Evolutionary conservation across 2,113 vertebrate genomes (phyloP).

Genomic region (Apteryx mantelli): DNA sequence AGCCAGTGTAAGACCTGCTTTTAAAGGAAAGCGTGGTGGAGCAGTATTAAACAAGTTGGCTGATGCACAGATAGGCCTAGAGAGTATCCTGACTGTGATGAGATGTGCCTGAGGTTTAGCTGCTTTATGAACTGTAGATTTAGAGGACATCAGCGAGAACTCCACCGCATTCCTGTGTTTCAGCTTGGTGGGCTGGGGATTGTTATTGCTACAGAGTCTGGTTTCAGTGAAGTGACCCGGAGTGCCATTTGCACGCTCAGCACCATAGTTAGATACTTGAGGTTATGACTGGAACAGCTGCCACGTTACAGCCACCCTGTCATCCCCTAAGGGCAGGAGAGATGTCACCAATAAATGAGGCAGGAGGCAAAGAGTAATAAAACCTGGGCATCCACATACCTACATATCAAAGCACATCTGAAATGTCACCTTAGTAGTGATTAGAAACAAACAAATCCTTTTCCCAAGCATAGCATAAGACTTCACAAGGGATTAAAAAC

Average conservation of each 20-base stretch:
- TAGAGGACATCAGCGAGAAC: background rate
- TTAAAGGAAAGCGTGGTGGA: background rate
- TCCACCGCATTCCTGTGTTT: accelerated
- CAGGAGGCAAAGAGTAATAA: background rate
- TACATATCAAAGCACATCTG: background rate
- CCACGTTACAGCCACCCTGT: background rate
- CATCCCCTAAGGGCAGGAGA: background rate
- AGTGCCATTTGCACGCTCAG: background rate
- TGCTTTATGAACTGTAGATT: background rate
- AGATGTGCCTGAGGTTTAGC: background rate
- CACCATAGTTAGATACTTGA: background rate
- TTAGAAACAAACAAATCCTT: background rate
- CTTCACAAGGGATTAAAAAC: background rate
- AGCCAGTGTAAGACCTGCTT: background rate
- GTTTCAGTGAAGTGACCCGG: background rate
- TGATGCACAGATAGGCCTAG: background rate
- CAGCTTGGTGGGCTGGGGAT: background rate
- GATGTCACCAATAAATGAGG: background rate
- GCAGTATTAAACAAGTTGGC: background rate
- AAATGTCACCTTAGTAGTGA: background rate
- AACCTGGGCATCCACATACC: background rate
- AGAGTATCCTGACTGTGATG: background rate
- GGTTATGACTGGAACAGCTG: background rate
- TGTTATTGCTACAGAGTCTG: background rate
- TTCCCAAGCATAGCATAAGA: background rate